Evolutionary conservation across 1,140 invertebrate genomes (phyloP).

Genomic region (Drosophila nebulosa): DNA sequence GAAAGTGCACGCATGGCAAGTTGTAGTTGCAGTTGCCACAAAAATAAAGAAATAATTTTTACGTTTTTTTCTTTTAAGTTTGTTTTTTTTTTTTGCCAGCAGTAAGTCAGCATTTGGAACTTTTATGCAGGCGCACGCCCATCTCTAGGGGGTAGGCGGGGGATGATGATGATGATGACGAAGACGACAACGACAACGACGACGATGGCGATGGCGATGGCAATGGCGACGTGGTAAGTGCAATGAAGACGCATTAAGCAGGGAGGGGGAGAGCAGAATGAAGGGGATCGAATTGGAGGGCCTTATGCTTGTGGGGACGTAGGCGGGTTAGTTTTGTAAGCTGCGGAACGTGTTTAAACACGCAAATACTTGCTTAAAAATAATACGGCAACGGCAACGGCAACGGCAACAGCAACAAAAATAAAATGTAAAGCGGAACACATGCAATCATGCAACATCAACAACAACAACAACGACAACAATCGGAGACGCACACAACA

Average conservation of each 20-base stretch:
- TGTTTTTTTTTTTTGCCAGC: constrained; percentile 44
- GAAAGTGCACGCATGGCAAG: constrained; percentile 69
- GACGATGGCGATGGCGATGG: background rate
- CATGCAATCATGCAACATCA: constrained; percentile 37
- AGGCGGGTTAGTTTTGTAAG: constrained; percentile 57
- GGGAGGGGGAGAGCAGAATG: background rate
- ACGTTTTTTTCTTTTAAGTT: constrained; percentile 2
- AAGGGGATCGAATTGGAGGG: background rate
- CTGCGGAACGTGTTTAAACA: constrained; percentile 77
- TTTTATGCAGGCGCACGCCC: constrained; percentile 71
- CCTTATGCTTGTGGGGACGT: background rate
- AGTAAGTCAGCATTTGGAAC: constrained; percentile 73
- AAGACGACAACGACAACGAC: background rate
- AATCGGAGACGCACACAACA: constrained; percentile 30
- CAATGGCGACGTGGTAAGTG: constrained; percentile 41
- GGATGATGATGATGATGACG: constrained; percentile 21
- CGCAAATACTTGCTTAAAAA: constrained; percentile 79
- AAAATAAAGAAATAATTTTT: constrained; percentile 60
- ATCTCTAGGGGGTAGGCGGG: constrained; percentile 17
- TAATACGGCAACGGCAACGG: constrained; percentile 54
- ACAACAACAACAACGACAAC: constrained; percentile 14
- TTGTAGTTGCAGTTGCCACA: constrained; percentile 26
- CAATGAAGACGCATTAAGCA: constrained; percentile 37
- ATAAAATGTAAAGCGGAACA: constrained; percentile 8
- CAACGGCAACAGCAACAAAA: constrained; percentile 18